Conservation (phyloP, 2,797 vertebrate genomes). For the Myioborus melanocephalus region DNA sequence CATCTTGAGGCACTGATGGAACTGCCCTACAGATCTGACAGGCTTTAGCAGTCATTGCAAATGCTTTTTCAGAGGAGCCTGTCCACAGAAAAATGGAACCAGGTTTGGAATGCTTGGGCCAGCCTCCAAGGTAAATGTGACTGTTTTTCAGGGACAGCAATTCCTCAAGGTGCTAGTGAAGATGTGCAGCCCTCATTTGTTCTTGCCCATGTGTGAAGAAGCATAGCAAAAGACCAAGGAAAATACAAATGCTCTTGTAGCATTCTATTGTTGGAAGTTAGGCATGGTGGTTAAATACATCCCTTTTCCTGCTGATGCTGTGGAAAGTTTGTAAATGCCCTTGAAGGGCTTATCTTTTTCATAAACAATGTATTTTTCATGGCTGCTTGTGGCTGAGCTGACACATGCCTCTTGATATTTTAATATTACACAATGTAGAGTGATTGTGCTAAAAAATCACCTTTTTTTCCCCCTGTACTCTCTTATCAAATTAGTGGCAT, state of each 20-base stretch:
- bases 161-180: background rate
- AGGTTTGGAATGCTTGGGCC: background rate
- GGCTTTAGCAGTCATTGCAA: background rate
- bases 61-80: background rate
- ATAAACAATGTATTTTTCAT: background rate
- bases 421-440: background rate
- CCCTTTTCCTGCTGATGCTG: background rate
- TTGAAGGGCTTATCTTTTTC: background rate
- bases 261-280: background rate
- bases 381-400: background rate
- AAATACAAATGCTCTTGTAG: background rate
- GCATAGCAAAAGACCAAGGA: background rate
- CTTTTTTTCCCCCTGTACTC: too few species aligned
- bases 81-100: background rate
- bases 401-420: background rate
- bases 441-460: background rate
- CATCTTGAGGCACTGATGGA: background rate
- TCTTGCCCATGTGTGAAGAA: background rate
- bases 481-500: background rate
- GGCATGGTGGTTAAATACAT: background rate
- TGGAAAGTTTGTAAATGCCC: background rate
- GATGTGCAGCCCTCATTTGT: background rate
- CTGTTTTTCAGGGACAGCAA: background rate
- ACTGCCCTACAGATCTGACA: background rate
- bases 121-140: background rate